Evolutionary conservation across 1,140 invertebrate species (phyloP).

Genomic region (Branchinecta lynchi): DNA sequence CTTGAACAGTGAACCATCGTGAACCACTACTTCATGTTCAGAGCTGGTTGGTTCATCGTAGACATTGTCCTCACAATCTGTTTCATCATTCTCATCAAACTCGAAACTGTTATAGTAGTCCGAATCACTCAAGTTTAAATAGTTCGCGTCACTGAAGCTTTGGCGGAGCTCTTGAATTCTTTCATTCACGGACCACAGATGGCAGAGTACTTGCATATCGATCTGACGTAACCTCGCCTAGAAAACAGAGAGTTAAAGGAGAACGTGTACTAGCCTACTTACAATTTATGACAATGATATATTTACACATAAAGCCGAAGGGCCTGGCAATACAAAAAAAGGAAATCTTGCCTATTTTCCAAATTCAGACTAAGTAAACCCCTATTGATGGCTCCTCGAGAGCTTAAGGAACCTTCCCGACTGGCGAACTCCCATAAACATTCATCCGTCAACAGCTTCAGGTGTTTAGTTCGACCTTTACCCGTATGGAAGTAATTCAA

Average conservation of each 20-base stretch:
- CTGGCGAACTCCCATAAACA: no score
- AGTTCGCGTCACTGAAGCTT: background rate
- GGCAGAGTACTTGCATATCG: background rate
- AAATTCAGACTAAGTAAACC: no score
- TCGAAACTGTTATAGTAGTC: constrained; percentile 5
- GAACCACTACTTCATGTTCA: background rate
- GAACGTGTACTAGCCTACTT: no score
- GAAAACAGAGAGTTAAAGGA: background rate
- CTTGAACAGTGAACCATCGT: background rate
- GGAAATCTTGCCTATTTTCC: no score
- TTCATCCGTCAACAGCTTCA: no score
- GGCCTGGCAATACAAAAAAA: no score
- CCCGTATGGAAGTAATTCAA: no score
- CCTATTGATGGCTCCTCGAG: no score
- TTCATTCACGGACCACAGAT: constrained; percentile 3
- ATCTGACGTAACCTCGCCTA: background rate
- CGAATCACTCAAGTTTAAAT: background rate
- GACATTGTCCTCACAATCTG: background rate
- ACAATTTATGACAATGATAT: no score
- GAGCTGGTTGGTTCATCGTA: background rate
- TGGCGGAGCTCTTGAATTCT: background rate
- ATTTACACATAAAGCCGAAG: no score
- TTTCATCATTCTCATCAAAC: background rate
- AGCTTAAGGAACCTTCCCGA: no score
- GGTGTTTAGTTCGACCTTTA: no score